Evolutionary conservation across 2,113 vertebrate genomes (phyloP).

Genomic region (Oreochromis niloticus): DNA sequence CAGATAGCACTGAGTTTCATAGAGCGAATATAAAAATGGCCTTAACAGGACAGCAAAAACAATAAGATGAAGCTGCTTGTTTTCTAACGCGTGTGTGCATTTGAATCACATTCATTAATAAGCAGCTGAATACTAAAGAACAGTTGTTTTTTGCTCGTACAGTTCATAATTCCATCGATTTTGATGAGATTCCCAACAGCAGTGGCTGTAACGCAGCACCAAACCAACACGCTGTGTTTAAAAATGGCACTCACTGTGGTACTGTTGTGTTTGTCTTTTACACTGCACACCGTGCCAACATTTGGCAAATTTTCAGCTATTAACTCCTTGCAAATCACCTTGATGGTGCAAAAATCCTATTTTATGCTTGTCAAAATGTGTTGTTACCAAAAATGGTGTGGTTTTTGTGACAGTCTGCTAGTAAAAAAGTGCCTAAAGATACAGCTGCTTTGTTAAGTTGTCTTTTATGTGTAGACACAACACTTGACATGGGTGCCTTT

Average conservation of each 20-base stretch:
- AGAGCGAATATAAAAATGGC: background rate
- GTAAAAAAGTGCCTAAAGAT: background rate
- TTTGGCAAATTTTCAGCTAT: background rate
- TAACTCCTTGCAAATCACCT: background rate
- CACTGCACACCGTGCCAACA: background rate
- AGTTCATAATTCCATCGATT: background rate
- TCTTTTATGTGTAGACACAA: background rate
- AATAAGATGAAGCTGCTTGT: background rate
- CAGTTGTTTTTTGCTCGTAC: background rate
- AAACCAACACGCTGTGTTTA: background rate
- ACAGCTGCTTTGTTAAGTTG: background rate
- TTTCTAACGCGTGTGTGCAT: accelerated
- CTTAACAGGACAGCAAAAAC: background rate
- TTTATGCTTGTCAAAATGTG: background rate
- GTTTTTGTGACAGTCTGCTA: background rate
- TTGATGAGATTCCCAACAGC: background rate
- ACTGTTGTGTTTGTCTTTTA: background rate
- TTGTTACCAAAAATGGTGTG: background rate
- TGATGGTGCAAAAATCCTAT: background rate
- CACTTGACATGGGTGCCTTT: background rate
- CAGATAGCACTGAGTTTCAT: background rate
- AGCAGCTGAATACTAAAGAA: background rate
- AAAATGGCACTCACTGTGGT: background rate
- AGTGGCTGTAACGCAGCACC: background rate
- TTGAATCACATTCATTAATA: background rate